phyloP scores from a whole-genome alignment of 2,888 invertebrate species.

The Lasioglossum oenotherae region DNA sequence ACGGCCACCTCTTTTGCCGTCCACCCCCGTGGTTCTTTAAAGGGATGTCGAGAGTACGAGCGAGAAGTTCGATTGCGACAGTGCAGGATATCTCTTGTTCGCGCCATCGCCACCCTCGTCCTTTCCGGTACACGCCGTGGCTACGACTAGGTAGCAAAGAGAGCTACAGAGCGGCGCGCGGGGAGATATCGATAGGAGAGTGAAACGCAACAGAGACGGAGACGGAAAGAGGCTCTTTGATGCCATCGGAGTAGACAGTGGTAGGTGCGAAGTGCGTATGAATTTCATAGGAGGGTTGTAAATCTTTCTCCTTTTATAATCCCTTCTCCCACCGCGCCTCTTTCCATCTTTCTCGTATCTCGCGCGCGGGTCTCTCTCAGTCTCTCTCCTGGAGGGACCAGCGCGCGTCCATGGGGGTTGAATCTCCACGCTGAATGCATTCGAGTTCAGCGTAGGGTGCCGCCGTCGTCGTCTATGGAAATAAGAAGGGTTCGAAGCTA shows the following conservation, averaged over 20 bases:
- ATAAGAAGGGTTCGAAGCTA: slow-evolving; percentile 73
- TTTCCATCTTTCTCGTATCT: slow-evolving; percentile 31
- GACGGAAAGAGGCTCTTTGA: slow-evolving; percentile 71
- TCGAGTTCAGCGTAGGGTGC: slow-evolving; percentile 72
- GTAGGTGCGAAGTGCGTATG: slow-evolving; percentile 79
- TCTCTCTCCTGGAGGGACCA: slow-evolving; percentile 58
- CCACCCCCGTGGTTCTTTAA: slow-evolving; percentile 52
- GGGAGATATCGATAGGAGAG: slow-evolving; percentile 36
- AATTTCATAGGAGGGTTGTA: slow-evolving; percentile 78
- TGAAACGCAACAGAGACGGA: slow-evolving; percentile 26
- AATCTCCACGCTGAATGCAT: slow-evolving; percentile 68
- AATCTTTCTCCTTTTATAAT: slow-evolving; percentile 74
- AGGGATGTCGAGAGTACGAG: slow-evolving; percentile 58
- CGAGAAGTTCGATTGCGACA: slow-evolving; percentile 74
- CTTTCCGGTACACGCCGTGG: slow-evolving; percentile 53
- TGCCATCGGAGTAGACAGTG: slow-evolving; percentile 70
- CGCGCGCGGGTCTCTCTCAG: background rate
- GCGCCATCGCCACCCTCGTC: slow-evolving; percentile 62
- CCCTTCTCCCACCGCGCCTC: slow-evolving; percentile 17
- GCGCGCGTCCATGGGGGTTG: slow-evolving; percentile 67
- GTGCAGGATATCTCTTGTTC: slow-evolving; percentile 67
- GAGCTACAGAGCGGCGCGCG: background rate
- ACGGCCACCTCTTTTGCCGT: background rate
- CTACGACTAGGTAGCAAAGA: background rate
- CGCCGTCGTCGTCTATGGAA: slow-evolving; percentile 72